A percentile compares a stretch with the other conserved stretches of the same genome.
phyloP scores from a whole-genome alignment of 2,797 vertebrate species.

The Podarcis siculus region DNA sequence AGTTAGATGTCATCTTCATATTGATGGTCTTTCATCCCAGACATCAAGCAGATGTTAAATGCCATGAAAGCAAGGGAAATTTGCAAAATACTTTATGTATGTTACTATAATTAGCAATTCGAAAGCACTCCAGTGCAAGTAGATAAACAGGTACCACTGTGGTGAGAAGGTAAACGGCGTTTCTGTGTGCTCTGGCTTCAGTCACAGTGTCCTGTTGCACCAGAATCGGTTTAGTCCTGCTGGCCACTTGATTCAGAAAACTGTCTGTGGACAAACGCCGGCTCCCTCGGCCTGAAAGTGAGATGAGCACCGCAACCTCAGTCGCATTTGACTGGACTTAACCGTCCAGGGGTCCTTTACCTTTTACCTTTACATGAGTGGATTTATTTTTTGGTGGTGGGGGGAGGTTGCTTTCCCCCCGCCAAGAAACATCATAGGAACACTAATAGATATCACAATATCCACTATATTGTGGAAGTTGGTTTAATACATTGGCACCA shows the following conservation, averaged over 20 bases:
- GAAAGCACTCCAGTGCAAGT: too few relatives aligned
- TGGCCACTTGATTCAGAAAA: too few relatives aligned
- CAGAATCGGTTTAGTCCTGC: too few relatives aligned
- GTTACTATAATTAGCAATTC: background rate
- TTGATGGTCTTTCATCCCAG: background rate
- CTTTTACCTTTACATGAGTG: slow-evolving; percentile 47
- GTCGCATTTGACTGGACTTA: too few relatives aligned
- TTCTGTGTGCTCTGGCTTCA: too few relatives aligned
- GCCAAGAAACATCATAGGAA: slow-evolving; percentile 54
- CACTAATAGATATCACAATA: slow-evolving; percentile 70
- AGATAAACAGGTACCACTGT: too few relatives aligned
- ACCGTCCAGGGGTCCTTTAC: background rate
- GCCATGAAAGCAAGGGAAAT: background rate
- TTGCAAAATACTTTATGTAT: background rate
- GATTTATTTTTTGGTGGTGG: background rate
- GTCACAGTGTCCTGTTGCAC: too few relatives aligned
- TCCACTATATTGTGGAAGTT: slow-evolving; percentile 62
- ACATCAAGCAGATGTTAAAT: background rate
- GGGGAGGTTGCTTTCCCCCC: slow-evolving; percentile 42
- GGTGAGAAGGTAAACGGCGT: too few relatives aligned
- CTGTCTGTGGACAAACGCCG: too few relatives aligned
- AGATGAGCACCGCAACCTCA: too few relatives aligned
- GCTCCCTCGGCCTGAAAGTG: too few relatives aligned
- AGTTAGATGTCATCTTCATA: background rate
- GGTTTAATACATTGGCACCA: slow-evolving; percentile 68